Conservation (phyloP, 1,140 invertebrate species). For the Metaphire vulgaris region DNA sequence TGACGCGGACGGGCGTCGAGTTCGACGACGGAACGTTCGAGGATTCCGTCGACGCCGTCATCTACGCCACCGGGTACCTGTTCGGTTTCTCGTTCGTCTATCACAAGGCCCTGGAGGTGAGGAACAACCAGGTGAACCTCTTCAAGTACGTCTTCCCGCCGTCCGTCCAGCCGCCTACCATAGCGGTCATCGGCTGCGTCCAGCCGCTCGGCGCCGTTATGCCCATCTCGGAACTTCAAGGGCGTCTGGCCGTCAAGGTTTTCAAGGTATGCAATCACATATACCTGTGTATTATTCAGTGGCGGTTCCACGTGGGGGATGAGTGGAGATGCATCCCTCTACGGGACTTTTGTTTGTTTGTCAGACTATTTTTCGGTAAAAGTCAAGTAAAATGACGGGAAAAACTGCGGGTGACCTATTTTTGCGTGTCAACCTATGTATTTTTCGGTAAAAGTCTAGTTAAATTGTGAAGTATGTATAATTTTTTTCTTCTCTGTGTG, state of each 20-base stretch:
- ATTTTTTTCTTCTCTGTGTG: no score
- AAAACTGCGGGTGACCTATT: no score
- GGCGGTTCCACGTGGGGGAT: no score
- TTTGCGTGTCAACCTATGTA: no score
- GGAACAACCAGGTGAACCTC: constrained; percentile 43
- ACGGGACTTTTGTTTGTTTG: no score
- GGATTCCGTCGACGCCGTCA: constrained; percentile 41
- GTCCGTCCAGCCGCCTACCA: constrained; percentile 39
- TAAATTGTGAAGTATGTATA: no score
- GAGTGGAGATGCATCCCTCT: no score
- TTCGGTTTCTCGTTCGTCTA: constrained; percentile 44
- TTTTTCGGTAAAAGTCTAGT: no score
- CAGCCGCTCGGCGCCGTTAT: constrained; percentile 56
- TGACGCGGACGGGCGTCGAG: constrained; percentile 46
- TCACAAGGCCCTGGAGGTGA: constrained; percentile 38
- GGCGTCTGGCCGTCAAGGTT: constrained; percentile 47
- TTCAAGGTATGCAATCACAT: no score
- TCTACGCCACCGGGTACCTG: constrained; percentile 44
- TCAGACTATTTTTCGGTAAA: no score
- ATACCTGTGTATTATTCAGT: no score
- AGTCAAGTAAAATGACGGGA: no score
- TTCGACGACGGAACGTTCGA: constrained; percentile 48
- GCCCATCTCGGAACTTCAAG: constrained; percentile 56
- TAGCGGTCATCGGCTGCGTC: constrained; percentile 56
- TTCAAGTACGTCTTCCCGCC: constrained; percentile 55